phyloP scores from a whole-genome alignment of 2,113 vertebrate genomes.

The Pungitius pungitius region DNA sequence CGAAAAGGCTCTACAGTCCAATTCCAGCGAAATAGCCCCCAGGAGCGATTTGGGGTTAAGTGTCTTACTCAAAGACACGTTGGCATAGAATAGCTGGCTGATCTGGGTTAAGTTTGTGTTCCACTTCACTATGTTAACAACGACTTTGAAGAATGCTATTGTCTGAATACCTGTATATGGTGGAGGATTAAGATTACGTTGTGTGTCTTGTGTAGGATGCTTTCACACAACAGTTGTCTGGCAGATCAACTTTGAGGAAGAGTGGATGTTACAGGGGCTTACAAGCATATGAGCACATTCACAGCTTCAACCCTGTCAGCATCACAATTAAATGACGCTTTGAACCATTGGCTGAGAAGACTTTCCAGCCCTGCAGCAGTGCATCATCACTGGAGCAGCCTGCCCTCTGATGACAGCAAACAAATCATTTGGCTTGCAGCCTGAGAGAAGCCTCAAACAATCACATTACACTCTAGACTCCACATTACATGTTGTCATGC shows the following conservation, averaged over 20 bases:
- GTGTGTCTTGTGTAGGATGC: not conserved
- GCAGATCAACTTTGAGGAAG: not conserved
- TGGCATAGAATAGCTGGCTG: no score
- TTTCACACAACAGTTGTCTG: not conserved
- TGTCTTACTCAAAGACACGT: no score
- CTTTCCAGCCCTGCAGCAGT: slow-evolving; percentile 1
- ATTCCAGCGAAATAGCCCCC: no score
- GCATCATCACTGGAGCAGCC: slow-evolving; percentile 12
- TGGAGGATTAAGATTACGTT: not conserved
- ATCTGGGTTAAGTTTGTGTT: not conserved
- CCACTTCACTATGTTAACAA: not conserved
- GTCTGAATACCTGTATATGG: not conserved
- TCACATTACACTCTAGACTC: not conserved
- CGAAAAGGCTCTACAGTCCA: no score
- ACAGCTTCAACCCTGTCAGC: not conserved
- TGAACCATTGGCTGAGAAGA: slow-evolving; percentile 7
- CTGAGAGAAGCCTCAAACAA: not conserved
- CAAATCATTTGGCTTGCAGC: slow-evolving; percentile 8
- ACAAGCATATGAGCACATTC: not conserved
- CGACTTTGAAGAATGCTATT: not conserved
- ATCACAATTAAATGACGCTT: not conserved
- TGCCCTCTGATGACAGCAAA: not conserved
- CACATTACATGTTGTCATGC: not conserved
- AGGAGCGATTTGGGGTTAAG: no score
- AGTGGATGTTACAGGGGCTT: not conserved